Percentiles rank a stretch among this genome's conserved stretches.
phyloP scores from a whole-genome alignment of 2,888 invertebrate species.

The Biston stratarius region DNA sequence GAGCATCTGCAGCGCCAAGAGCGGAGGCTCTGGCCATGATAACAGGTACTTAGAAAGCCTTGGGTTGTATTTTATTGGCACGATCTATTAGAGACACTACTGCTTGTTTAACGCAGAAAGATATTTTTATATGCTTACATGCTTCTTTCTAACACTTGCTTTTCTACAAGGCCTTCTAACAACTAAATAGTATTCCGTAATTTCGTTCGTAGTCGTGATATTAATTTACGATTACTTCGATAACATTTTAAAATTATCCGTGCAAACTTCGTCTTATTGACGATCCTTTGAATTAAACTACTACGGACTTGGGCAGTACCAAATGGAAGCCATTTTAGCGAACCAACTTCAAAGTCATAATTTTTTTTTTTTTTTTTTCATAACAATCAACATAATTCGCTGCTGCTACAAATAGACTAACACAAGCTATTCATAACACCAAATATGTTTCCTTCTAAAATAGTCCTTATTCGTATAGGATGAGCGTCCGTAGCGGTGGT shows the following conservation, averaged over 20 bases:
- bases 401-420: background rate
- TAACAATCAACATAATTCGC: background rate
- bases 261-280: no score
- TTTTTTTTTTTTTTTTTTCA: no score
- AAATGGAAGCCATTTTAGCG: background rate
- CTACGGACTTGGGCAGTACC: background rate
- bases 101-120: slow-evolving; percentile 7
- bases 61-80: slow-evolving; percentile 17
- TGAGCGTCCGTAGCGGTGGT: slow-evolving; percentile 70
- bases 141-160: slow-evolving; percentile 3
- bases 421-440: slow-evolving; percentile 1
- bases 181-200: background rate
- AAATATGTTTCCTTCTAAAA: background rate
- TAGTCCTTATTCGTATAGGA: slow-evolving; percentile 49
- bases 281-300: background rate
- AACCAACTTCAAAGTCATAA: background rate
- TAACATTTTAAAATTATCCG: no score
- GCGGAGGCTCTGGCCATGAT: slow-evolving; percentile 92
- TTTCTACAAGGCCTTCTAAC: background rate
- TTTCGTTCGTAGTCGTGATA: background rate
- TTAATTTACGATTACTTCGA: background rate
- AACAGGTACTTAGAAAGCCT: slow-evolving; percentile 87
- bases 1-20: slow-evolving; percentile 93
- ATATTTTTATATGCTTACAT: background rate
- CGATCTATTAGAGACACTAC: slow-evolving; percentile 5